Base-by-base conservation (phyloP, 1,140 invertebrate genomes). In the Delia radicum region DNA sequence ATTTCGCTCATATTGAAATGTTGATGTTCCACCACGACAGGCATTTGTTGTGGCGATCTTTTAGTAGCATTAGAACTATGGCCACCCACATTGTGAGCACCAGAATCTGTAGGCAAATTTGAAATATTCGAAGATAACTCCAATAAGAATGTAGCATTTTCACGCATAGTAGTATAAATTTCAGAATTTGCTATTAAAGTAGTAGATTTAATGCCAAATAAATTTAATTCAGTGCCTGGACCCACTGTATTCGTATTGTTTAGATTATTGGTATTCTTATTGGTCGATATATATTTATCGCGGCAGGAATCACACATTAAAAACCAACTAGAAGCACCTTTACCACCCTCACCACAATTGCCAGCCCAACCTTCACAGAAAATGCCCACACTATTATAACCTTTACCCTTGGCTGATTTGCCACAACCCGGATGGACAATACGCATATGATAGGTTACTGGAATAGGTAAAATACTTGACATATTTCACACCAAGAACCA, bases 131-230 rank as follows among this genome's bases (percentile, higher is more conserved):
- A 86, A 48, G 83, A 86, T 63, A 99, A 85, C 82, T 98, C 96
- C 72, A 99, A 87, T 12, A 99, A 87, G 84, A 99, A 99, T 87
- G 97, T 91, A 0, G 97, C 96, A 87, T 99, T 99, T 81, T 96
- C 95, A 77, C 94, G 94, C 89, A 99, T 94, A 0, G 82, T 86
- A 26, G 82, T 83, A 46, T 85, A 86, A 13, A 86, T 80, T 73
- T 86, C 85, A 1, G 84, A 80, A n/a, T 86, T 86, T 76, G 84
- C 81, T 26, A 85, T 82, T 46, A 86, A 5, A 2, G 81, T 82
- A 3, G 81, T 82, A 1, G 82, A 80, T 73, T 86, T 83, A 0
- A 82, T 80, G 8, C 85, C 84, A 72, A 86, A 86, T 18, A 86
- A 69, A 65, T 86, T 86, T 65, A 86, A 73, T 48, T 82, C 83